A percentile compares a stretch with the other conserved stretches of the same genome.
Evolutionary conservation across 2,888 invertebrate genomes (phyloP).

Genomic region (Trilocha varians): DNA sequence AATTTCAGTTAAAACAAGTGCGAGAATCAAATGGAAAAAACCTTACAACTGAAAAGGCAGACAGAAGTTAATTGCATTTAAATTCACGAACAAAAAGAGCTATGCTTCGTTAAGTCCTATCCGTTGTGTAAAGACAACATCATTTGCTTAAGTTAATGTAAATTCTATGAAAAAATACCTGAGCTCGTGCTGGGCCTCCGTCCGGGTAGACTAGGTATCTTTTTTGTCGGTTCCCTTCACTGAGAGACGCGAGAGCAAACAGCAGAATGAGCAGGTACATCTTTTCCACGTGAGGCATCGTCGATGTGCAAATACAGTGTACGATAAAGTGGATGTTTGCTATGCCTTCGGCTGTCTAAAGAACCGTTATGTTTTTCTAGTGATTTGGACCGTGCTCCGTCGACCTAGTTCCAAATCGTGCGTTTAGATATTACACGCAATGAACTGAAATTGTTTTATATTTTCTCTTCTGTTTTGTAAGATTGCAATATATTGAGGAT

Average conservation of each 20-base stretch:
- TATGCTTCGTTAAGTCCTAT: constrained; percentile 61
- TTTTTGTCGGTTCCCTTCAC: constrained; percentile 49
- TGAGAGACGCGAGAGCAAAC: constrained; percentile 37
- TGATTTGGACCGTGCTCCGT: constrained; percentile 42
- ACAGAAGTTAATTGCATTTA: constrained; percentile 61
- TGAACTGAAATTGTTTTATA: too few relatives aligned
- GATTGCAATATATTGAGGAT: too few relatives aligned
- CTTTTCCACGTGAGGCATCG: constrained; percentile 27
- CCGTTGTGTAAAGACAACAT: constrained; percentile 58
- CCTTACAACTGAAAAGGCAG: constrained; percentile 40
- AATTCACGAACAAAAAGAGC: constrained; percentile 61
- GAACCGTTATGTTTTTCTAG: constrained; percentile 70
- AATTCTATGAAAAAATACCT: constrained; percentile 53
- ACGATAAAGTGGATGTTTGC: constrained; percentile 60
- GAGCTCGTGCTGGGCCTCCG: constrained; percentile 73
- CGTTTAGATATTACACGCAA: too few relatives aligned
- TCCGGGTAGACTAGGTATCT: constrained; percentile 74
- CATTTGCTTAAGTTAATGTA: constrained; percentile 58
- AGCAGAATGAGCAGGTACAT: constrained; percentile 47
- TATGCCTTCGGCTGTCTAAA: constrained; percentile 52
- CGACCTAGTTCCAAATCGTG: constrained; percentile 22
- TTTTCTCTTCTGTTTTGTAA: too few relatives aligned
- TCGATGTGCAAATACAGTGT: constrained; percentile 45
- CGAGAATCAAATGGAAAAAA: constrained; percentile 18
- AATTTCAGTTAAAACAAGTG: constrained; percentile 11